Base-by-base conservation (phyloP, 2,888 invertebrate genomes). In the Drosophila rellima region DNA sequence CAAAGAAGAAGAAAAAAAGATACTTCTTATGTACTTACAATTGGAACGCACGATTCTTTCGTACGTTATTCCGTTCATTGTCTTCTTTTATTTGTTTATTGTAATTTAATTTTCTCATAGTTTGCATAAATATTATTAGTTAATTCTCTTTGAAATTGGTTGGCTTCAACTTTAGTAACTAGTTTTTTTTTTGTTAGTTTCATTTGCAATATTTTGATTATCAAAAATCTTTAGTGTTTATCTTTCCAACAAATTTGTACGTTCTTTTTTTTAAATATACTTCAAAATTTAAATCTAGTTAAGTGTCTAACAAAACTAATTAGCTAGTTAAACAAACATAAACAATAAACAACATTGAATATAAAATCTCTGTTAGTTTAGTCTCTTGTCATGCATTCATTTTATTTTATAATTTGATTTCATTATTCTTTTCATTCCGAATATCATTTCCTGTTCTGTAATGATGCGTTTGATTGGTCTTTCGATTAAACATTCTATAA, bases 371-470 rank as follows among this genome's bases (percentile, higher is more conserved):
- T 71, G 76, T 87, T 84, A 87, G 85, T 63, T 78, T 87, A 87
- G 88, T 87, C 78, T 80, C 66, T 87, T 82, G 85, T 87, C 75
- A 82, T 85, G 88, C 78, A 63, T 63, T 72, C 78, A 61, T 63
- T 72, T 74, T 1, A 56, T 65, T 65, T 51, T 56, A 20, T 17
- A 17, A 35, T 33, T 60, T 69, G 33, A 55, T 39, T 20, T 26
- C 2, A 13, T 48, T 59, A 70, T 57, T 20, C 6, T 40, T 56
- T 80, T 70, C 2, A 42, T 39, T 55, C 29, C 2, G 15, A 62
- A 10, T 42, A 56, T 57, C 6, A 44, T 72, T 70, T 75, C 56
- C 13, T 73, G 74, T 80, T 78, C 37, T 84, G 81, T 84, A 82
- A 70, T 87, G 64, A 78, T 75, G 70, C 73, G 82, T 85, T 85